These are phyloP conservation scores for Harpalus rufipes DNA, from an alignment of 2,888 invertebrate species.

Conservation along the genomic window DNA sequence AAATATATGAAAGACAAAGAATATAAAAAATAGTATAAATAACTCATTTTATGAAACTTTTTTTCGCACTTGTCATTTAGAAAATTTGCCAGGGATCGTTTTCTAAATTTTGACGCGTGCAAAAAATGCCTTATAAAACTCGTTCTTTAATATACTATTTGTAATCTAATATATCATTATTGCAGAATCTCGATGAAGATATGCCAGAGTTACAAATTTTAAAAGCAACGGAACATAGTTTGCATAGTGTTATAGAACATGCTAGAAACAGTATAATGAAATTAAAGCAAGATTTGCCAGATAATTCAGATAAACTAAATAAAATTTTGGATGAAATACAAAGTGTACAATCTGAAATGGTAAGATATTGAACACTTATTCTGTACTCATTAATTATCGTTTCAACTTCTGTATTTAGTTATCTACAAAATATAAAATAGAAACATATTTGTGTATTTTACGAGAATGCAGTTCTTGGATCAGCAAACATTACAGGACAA, in stretches of 20 bases:
- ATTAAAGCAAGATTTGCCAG: constrained; percentile 35
- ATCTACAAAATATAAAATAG: constrained; percentile 43
- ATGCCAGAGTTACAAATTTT: background rate
- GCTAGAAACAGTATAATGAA: constrained; percentile 9
- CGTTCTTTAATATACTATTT: no score
- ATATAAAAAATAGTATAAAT: no score
- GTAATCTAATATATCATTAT: constrained; percentile 2
- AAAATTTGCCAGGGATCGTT: no score
- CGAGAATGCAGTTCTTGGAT: constrained; percentile 37
- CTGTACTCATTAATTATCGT: no score
- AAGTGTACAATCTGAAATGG: constrained; percentile 31
- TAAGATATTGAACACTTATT: background rate
- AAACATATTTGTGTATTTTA: constrained; percentile 46
- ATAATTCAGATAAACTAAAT: constrained; percentile 28
- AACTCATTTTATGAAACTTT: no score
- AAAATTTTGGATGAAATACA: constrained; percentile 29
- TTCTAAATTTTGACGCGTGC: no score
- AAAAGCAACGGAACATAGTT: constrained; percentile 44
- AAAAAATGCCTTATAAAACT: no score
- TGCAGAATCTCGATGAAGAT: constrained; percentile 34
- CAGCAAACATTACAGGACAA: constrained; percentile 25
- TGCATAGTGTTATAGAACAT: constrained; percentile 31
- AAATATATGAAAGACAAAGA: no score
- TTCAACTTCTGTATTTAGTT: background rate
- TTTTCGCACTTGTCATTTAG: no score